Percentiles rank a stretch among this genome's conserved stretches.
Conservation (phyloP, 2,113 vertebrate genomes). For the Tiliqua scincoides region DNA sequence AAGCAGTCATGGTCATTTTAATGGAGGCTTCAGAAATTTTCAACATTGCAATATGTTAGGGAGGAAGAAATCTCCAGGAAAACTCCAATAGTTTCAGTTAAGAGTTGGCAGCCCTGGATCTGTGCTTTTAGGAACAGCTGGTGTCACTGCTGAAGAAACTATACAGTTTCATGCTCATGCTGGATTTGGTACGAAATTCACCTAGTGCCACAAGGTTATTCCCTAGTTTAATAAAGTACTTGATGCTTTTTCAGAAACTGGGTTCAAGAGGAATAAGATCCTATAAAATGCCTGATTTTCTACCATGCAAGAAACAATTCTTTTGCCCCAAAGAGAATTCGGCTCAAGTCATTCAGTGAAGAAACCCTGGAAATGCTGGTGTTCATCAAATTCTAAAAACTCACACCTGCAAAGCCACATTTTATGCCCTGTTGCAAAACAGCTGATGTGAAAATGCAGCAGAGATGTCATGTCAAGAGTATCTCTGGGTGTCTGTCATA, state of each 20-base stretch:
- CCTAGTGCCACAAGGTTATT: background rate
- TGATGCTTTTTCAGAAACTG: background rate
- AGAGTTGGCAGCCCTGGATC: too few relatives aligned
- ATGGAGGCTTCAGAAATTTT: too few relatives aligned
- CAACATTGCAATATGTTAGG: too few relatives aligned
- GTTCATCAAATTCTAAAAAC: background rate
- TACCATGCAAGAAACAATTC: background rate
- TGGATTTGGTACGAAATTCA: background rate
- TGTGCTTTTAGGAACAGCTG: too few relatives aligned
- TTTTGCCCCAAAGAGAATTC: background rate
- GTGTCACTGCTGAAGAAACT: background rate
- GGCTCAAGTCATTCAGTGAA: background rate
- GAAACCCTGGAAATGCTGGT: background rate
- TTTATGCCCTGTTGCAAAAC: background rate
- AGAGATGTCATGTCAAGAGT: too few relatives aligned
- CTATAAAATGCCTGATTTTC: background rate
- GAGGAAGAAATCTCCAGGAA: too few relatives aligned
- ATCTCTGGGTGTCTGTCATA: too few relatives aligned
- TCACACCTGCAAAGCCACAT: background rate
- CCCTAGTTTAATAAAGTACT: background rate
- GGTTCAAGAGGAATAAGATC: too few relatives aligned
- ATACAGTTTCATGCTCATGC: background rate
- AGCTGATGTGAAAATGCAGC: too few relatives aligned
- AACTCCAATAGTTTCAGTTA: too few relatives aligned
- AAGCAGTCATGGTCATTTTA: too few relatives aligned